These are phyloP conservation scores for Myiotriccus ornatus DNA, from an alignment of 2,797 vertebrate genomes.

Conservation along the genomic window DNA sequence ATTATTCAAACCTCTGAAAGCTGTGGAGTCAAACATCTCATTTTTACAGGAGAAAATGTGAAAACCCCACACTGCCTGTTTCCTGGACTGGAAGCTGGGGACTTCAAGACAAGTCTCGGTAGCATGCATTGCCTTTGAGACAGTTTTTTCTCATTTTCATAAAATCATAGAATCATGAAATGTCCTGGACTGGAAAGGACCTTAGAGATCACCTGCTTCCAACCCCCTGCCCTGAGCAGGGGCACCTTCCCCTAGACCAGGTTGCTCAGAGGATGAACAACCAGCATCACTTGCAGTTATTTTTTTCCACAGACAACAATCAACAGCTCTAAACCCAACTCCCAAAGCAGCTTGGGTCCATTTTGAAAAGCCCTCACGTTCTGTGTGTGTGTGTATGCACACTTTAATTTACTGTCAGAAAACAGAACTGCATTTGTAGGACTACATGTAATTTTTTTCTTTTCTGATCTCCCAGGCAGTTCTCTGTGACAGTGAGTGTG, in stretches of 20 bases:
- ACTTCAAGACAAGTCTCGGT: background rate
- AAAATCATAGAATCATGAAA: background rate
- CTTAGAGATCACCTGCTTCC: background rate
- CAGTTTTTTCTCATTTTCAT: background rate
- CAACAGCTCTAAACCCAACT: background rate
- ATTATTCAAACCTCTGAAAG: background rate
- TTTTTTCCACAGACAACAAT: background rate
- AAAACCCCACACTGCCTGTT: background rate
- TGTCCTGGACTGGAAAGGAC: background rate
- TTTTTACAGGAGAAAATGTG: background rate
- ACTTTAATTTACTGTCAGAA: background rate
- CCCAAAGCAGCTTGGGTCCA: background rate
- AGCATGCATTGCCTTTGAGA: background rate
- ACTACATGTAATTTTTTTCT: background rate
- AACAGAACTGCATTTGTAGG: background rate
- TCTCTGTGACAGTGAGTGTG: background rate
- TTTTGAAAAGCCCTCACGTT: background rate
- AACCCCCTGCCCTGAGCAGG: background rate
- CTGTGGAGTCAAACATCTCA: background rate
- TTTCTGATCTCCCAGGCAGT: conserved; percentile 1
- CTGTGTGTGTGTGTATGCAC: background rate
- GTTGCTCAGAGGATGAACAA: background rate
- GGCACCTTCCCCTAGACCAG: background rate
- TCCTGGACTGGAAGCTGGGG: background rate
- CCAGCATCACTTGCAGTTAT: background rate